Conservation (phyloP, 2,113 vertebrate genomes). For the Caretta caretta region DNA sequence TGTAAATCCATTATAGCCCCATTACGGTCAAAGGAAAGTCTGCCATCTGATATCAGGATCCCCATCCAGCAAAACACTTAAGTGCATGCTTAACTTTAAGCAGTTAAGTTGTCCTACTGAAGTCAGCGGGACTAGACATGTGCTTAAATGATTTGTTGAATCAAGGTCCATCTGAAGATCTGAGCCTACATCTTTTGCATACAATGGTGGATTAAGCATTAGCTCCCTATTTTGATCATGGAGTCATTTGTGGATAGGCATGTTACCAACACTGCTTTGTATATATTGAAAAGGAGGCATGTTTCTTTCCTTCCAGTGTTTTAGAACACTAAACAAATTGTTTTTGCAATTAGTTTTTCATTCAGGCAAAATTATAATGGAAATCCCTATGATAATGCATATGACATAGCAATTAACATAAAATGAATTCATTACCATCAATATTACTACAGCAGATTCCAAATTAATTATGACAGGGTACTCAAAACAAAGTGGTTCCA, state of each 20-base stretch:
- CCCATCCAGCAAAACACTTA: not conserved
- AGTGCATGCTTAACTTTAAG: not conserved
- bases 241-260: not conserved
- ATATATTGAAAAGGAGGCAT: not conserved
- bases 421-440: constrained; percentile 51
- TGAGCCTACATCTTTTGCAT: not conserved
- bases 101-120: not conserved
- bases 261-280: fast-evolving
- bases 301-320: not conserved
- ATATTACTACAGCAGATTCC: constrained; percentile 25
- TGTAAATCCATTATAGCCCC: not conserved
- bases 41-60: not conserved
- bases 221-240: too few relatives aligned
- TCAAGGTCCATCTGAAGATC: not conserved
- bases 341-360: constrained; percentile 39
- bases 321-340: constrained; percentile 35
- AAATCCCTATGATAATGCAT: constrained; percentile 23
- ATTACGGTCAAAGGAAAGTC: not conserved
- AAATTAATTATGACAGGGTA: constrained; percentile 65
- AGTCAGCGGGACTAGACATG: not conserved
- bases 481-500: constrained; percentile 47
- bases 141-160: not conserved
- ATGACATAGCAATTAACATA: constrained; percentile 56
- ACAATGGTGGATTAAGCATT: not conserved
- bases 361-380: constrained; percentile 15